These are phyloP conservation scores for Danio choprae DNA, from an alignment of 2,797 vertebrate genomes.

Conservation along the genomic window DNA sequence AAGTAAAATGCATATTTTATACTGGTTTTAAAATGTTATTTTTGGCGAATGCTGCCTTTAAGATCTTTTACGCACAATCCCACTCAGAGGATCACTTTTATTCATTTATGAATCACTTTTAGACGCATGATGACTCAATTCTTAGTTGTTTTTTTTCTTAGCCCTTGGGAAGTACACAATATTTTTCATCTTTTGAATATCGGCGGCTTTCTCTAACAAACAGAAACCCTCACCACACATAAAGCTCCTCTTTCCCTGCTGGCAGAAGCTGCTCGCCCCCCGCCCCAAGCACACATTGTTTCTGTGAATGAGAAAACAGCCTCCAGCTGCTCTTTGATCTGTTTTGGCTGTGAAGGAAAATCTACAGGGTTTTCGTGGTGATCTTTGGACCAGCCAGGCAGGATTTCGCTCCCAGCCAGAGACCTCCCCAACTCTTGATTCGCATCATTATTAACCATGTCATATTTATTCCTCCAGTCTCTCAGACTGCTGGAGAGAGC, in stretches of 20 bases:
- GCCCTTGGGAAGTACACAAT: conserved; percentile 9
- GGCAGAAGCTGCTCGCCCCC: not conserved
- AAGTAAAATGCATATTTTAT: too few species aligned
- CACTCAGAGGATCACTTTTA: not conserved
- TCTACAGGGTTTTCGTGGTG: conserved; percentile 20
- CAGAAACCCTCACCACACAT: conserved; percentile 3
- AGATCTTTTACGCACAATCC: not conserved
- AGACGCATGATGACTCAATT: not conserved
- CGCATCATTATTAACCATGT: conserved; percentile 21
- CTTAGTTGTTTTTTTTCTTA: not conserved
- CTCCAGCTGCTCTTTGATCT: conserved; percentile 48
- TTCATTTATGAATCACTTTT: not conserved
- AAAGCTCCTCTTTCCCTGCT: conserved; percentile 8
- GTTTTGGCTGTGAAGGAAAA: conserved; percentile 18
- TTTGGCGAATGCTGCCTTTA: not conserved
- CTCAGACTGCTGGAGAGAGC: not conserved
- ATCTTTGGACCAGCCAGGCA: conserved; percentile 26
- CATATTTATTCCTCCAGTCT: conserved; percentile 12
- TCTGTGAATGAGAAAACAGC: conserved; percentile 29
- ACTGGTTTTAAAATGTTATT: not conserved
- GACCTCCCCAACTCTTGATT: not conserved
- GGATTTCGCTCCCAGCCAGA: conserved; percentile 13
- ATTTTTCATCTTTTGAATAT: conserved; percentile 14
- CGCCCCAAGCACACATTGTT: conserved; percentile 14
- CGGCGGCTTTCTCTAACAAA: conserved; percentile 21